Percentiles rank a stretch among this genome's conserved stretches.
phyloP scores from a whole-genome alignment of 2,888 invertebrate genomes.

The Caenorhabditis japonica region DNA sequence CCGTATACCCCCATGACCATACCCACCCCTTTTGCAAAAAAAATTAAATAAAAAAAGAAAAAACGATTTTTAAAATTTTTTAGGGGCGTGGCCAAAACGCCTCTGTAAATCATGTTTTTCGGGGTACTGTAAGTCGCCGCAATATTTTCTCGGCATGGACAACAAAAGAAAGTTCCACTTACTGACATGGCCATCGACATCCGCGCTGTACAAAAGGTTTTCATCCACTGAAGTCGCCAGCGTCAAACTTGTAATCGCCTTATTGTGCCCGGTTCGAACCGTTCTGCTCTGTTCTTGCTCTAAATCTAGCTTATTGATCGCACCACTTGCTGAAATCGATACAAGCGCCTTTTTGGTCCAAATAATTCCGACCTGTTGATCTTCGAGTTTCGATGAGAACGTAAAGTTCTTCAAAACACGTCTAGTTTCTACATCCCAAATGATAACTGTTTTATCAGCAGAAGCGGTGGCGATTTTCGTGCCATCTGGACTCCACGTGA shows the following conservation, averaged over 20 bases:
- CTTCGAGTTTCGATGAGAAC: constrained; percentile 2
- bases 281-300: constrained; percentile 82
- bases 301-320: constrained; percentile 91
- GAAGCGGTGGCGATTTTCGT: constrained; percentile 91
- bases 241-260: constrained; percentile 95
- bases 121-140: no score
- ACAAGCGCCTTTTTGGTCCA: constrained; percentile 93
- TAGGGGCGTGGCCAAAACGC: no score
- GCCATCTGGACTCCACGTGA: constrained; percentile 89
- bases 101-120: no score
- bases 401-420: constrained; percentile 70
- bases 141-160: no score
- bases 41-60: no score
- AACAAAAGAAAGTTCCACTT: no score
- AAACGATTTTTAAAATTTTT: no score
- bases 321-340: constrained; percentile 93
- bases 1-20: no score
- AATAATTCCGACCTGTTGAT: constrained; percentile 87
- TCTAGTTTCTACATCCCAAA: constrained; percentile 85
- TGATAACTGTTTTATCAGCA: constrained; percentile 94
- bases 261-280: constrained; percentile 88
- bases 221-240: constrained; percentile 84
- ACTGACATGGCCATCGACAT: constrained; percentile 90
- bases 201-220: constrained; percentile 89
- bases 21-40: no score